phyloP scores from a whole-genome alignment of 2,113 vertebrate genomes.

The Oceanodroma tethys region DNA sequence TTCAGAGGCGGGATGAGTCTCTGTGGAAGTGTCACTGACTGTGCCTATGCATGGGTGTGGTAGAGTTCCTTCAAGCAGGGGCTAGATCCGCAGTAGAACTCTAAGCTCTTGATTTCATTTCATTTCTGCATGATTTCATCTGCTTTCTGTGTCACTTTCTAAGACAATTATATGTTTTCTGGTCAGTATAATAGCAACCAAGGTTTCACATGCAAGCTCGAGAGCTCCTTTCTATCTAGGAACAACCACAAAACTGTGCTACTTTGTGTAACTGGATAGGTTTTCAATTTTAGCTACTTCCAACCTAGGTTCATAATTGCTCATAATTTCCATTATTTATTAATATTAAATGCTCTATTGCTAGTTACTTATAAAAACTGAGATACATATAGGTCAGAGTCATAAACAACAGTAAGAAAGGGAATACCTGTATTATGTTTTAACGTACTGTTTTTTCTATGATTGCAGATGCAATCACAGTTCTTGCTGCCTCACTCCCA shows the following conservation, averaged over 20 bases:
- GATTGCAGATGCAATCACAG: neutral
- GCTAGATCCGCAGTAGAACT: neutral
- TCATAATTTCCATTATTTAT: neutral
- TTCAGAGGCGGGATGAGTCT: neutral
- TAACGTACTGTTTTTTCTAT: neutral
- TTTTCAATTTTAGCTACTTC: neutral
- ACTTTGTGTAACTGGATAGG: neutral
- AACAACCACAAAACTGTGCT: neutral
- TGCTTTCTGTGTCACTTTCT: neutral
- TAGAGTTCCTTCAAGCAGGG: neutral
- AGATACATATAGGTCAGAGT: neutral
- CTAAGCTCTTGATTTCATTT: neutral
- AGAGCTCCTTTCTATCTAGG: neutral
- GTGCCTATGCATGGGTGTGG: neutral
- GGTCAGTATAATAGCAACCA: neutral
- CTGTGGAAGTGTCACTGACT: neutral
- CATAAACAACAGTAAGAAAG: neutral
- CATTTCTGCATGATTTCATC: neutral
- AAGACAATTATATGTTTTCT: neutral
- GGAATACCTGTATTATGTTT: neutral
- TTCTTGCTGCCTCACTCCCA: neutral
- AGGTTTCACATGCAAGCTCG: rapidly evolving
- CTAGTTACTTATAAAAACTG: neutral
- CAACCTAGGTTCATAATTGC: neutral
- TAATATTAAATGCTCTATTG: neutral